Evolutionary conservation across 2,888 invertebrate genomes (phyloP), one percentile per base, ranked within the genome.

Genomic region (Acleris literana): DNA sequence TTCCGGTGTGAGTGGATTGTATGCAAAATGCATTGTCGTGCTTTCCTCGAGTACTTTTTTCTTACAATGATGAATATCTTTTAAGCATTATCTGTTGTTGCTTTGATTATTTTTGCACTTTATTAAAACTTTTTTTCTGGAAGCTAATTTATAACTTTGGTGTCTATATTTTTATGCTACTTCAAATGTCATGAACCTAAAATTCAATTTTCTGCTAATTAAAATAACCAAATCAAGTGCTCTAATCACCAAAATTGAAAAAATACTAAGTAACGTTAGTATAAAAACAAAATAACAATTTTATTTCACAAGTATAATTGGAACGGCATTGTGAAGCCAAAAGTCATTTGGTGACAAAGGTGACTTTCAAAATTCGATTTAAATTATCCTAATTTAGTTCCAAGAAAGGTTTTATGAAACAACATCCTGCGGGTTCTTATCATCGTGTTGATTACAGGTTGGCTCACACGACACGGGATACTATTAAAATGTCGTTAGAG

Each of bases 401-500:
- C 54, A 43, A 25, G 58, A 59, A 59, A 59, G 29, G 20, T 49
- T 49, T 57, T 57, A 25, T 39, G 20, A 87, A 88, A 89, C 80
- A 74, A 73, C 78, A 76, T 77, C 77, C 80, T 76, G 74, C 85
- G 82, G 80, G 80, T 79, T 82, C 81, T 87, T 88, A 90, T 89
- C 88, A 87, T 85, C 83, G 86, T 80, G 80, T 82, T 90, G 91
- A 92, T 92, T 91, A 85, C 87, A 86, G 75, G 85, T 88, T 84
- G 78, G 76, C 80, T 81, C 81, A 80, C 79, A 81, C 81, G 85
- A 85, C 88, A 89, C 85, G 82, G 88, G 80, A 83, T 82, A 91
- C 90, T 90, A 92, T 92, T 92, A 92, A 90, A 92, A 83, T 90
- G 89, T 90, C 92, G 90, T 92, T 92, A 92, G 87, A 91, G 87